These are phyloP conservation scores for Dicerorhinus sumatrensis DNA, from an alignment of 2,113 vertebrate species.

Conservation along the genomic window DNA sequence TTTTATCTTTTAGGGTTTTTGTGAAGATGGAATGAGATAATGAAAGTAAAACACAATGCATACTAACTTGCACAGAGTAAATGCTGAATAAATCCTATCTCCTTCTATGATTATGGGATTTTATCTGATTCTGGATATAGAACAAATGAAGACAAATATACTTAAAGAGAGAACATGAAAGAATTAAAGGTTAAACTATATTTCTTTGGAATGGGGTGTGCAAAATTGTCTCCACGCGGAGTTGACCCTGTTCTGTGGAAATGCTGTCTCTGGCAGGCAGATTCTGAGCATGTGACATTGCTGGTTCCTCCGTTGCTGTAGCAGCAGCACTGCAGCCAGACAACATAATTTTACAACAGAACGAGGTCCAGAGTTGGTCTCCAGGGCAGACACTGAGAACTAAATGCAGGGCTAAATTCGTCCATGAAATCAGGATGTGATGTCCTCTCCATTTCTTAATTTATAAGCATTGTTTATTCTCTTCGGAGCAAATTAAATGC, in stretches of 20 bases:
- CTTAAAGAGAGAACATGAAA: neutral
- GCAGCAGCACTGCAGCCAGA: conserved; percentile 70
- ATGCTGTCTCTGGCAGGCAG: neutral
- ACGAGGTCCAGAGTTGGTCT: neutral
- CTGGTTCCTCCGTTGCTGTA: conserved; percentile 45
- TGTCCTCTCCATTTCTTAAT: conserved; percentile 25
- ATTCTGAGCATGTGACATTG: conserved; percentile 35
- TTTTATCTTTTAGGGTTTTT: neutral
- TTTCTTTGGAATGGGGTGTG: neutral
- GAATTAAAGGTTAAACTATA: neutral
- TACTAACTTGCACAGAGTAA: neutral
- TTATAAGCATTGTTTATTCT: conserved; percentile 36
- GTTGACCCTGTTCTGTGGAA: conserved; percentile 11
- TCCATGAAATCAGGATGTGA: neutral
- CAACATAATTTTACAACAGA: conserved; percentile 55
- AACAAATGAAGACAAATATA: neutral
- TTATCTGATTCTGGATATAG: neutral
- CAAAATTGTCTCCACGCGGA: neutral
- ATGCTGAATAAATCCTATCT: conserved; percentile 15
- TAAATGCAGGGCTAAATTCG: neutral
- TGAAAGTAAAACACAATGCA: neutral
- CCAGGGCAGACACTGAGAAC: neutral
- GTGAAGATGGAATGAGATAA: neutral
- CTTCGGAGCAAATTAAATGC: conserved; percentile 20
- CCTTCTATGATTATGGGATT: neutral